Evolutionary conservation across 2,113 vertebrate species (phyloP), one percentile per base, ranked within the genome.

Genomic region (Ceyx melanurus): DNA sequence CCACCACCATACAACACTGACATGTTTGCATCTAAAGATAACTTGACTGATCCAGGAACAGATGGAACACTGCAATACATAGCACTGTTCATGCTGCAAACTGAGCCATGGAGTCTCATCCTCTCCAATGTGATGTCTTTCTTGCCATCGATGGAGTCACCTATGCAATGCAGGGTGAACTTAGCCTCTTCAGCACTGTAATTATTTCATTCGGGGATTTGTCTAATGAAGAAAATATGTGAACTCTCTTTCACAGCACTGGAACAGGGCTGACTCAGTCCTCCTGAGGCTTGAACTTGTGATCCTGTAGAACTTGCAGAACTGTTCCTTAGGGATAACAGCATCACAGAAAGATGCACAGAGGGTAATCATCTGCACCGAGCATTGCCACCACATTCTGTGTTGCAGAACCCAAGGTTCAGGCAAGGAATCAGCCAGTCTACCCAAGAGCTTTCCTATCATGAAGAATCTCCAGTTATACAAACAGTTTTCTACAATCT

Each of bases 1-100:
- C 46, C 92, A 92, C 40, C 85, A 82, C 89, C 94, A 56, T 40
- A 72, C 81, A 94, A 87, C 79, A 64, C n/a, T 74, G 91, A 57
- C 56, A 89, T 77, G 89, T 78, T 95, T 87, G 31, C 72, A 85
- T 90, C 95, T 94, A 96, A 96, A 96, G 95, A 96, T 96, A 93
- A 92, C 92, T 91, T 61, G 37, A 78, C 82, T 89, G 71, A 12
- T 83, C 31, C 16, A 72, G 79, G 76, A 95, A 87, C 96, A 96
- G 96, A 96, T 92, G 92, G 95, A 93, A 46, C 43, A 70, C 67
- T 62, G 91, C 78, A 91, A 93, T 73, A 80, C 89, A 89, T 11
- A 82, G 92, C 86, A 77, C 74, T 46, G 60, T 16, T 95, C 77
- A 72, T 9, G 17, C 66, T 82, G 90, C 86, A 94, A 77, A 88